A percentile compares a stretch with the other conserved stretches of the same genome.
Evolutionary conservation across 2,888 invertebrate species (phyloP).

Genomic region (Tolmerus cingulatus): DNA sequence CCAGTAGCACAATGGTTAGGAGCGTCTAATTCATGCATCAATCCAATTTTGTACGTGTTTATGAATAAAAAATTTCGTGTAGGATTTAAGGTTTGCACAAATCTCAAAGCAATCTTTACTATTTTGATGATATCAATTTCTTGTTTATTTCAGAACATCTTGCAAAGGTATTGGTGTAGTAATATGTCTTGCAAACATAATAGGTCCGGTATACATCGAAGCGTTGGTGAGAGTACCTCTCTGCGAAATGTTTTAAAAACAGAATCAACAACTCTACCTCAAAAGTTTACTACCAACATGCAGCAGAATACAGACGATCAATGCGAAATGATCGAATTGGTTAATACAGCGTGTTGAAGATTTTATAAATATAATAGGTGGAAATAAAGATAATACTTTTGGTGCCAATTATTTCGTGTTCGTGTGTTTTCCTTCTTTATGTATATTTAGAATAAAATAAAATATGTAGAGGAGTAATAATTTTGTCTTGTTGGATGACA

Average conservation of each 20-base stretch:
- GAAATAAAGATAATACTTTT: neutral
- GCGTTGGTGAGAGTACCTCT: neutral
- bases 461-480: neutral
- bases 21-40: constrained; percentile 67
- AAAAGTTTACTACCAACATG: neutral
- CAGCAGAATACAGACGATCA: neutral
- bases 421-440: neutral
- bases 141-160: neutral
- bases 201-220: neutral
- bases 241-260: constrained; percentile 7
- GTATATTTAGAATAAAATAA: neutral
- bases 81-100: constrained; percentile 61
- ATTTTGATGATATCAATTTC: neutral
- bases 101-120: neutral
- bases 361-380: neutral
- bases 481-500: too few species aligned
- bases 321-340: constrained; percentile 21
- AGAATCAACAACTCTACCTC: neutral
- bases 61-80: constrained; percentile 67
- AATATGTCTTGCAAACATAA: neutral
- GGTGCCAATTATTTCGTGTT: neutral
- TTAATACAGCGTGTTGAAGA: neutral
- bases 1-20: constrained; percentile 67
- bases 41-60: constrained; percentile 68
- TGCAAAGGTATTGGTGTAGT: constrained; percentile 16